Base-by-base conservation (phyloP, 2,888 invertebrate genomes). In the Eupsilia transversa region DNA sequence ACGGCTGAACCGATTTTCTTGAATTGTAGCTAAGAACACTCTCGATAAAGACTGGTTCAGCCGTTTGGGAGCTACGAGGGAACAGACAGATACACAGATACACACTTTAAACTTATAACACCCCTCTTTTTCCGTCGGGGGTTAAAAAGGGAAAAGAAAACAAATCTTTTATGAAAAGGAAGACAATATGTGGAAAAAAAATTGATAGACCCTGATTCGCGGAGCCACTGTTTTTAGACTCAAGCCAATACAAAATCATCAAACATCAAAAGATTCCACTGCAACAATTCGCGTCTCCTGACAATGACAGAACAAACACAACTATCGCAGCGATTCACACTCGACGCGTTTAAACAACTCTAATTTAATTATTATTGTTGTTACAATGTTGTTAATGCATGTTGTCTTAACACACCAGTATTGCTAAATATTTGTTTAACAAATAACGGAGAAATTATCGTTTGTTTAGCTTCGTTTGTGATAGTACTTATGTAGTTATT, bases 331-430 rank as follows among this genome's bases (percentile, higher is more conserved):
- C 57, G 41, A 87, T 88, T 87, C 82, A 83, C 86, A 84, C 76
- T 86, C 76, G 80, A 66, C 41, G 1, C 71, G 79, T 74, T 65
- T 76, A 85, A 77, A 86, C 79, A 87, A 80, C 65, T 81, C 79
- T 86, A 90, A 88, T 89, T 83, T 78, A 89, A 90, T 90, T 89
- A 89, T 91, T 91, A 89, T 90, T 91, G 84, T 91, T 91, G 87
- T 84, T 77, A 91, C 91, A 90, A 71, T 90, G 91, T 91, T 88
- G 87, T 78, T 87, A 88, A 90, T 88, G 74, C 67, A 43, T 87
- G 87, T 90, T 89, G 85, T 87, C 83, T 69, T 80, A 86, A 74
- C 82, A 82, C 69, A 79, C 80, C 72, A 76, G 75, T 79, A 72
- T 79, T 79, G 65, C 73, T 86, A 86, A 91, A 92, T 89, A 89